Evolutionary conservation across 2,797 vertebrate genomes (phyloP).

Genomic region (Phrynocephalus vlangalii): DNA sequence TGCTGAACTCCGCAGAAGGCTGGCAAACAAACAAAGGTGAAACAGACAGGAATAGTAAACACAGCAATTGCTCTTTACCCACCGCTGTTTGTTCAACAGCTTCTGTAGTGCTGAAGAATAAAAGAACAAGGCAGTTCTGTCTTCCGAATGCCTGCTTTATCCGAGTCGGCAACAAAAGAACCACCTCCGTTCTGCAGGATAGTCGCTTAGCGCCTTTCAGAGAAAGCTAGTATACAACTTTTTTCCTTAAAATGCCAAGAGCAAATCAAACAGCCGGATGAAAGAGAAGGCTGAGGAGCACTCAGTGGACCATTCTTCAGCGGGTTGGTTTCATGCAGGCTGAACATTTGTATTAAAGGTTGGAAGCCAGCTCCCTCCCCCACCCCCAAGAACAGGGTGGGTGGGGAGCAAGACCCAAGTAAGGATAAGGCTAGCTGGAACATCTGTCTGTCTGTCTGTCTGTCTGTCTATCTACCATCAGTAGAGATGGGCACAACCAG

Average conservation of each 20-base stretch:
- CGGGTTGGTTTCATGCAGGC: neutral
- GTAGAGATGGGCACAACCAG: no score
- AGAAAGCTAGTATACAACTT: neutral
- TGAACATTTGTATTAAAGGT: neutral
- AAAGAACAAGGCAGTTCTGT: neutral
- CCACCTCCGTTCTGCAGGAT: neutral
- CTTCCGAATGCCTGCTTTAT: neutral
- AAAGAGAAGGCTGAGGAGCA: neutral
- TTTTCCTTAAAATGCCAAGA: neutral
- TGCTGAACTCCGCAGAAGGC: neutral
- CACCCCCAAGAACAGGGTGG: neutral
- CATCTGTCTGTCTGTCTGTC: no score
- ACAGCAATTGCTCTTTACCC: neutral
- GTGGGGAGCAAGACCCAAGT: no score
- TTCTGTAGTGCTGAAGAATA: neutral
- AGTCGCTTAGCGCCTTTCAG: neutral
- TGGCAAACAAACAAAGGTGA: neutral
- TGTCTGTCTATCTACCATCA: no score
- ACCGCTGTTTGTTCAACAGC: neutral
- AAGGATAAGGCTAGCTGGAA: no score
- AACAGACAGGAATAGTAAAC: neutral
- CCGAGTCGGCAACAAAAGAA: neutral
- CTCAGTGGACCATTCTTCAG: no score
- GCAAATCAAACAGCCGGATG: neutral
- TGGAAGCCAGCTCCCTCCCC: neutral